A percentile compares a stretch with the other conserved stretches of the same genome.
These are phyloP conservation scores for Philypnodon macrostomus DNA, from an alignment of 2,797 vertebrate species.

Conservation along the genomic window DNA sequence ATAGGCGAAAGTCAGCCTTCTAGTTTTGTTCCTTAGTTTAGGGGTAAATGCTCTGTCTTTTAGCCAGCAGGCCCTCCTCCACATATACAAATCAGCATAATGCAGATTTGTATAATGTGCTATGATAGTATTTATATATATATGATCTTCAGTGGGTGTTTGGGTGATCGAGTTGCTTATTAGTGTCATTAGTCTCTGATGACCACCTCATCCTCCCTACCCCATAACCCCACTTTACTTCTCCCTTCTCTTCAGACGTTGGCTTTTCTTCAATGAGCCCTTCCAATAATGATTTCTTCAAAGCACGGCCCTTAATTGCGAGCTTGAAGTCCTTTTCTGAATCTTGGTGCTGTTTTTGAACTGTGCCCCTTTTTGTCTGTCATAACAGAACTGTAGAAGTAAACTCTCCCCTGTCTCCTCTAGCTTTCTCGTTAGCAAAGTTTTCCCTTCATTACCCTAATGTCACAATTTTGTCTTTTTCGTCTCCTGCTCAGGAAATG, in stretches of 20 bases:
- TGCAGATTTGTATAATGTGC: slow-evolving; percentile 46
- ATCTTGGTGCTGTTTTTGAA: slow-evolving; percentile 63
- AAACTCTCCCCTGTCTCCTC: slow-evolving; percentile 31
- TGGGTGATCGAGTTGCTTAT: slow-evolving; percentile 47
- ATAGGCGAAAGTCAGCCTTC: too few species aligned
- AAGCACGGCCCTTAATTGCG: slow-evolving; percentile 68
- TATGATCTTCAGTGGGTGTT: slow-evolving; percentile 18
- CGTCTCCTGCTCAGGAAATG: slow-evolving; percentile 51
- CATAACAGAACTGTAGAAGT: slow-evolving; percentile 37
- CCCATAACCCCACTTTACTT: too few species aligned
- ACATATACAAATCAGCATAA: too few species aligned
- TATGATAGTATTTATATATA: slow-evolving; percentile 60
- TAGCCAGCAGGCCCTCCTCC: too few species aligned
- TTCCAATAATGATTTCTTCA: slow-evolving; percentile 53
- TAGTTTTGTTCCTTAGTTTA: too few species aligned
- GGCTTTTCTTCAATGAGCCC: slow-evolving; percentile 41
- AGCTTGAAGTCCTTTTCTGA: slow-evolving; percentile 64
- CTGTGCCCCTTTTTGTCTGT: slow-evolving; percentile 61
- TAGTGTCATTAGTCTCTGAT: slow-evolving; percentile 48
- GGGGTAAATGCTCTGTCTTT: too few species aligned
- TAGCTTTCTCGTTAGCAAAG: slow-evolving; percentile 58
- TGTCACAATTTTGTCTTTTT: slow-evolving; percentile 62
- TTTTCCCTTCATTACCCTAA: slow-evolving; percentile 71
- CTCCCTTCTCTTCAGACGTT: slow-evolving; percentile 25
- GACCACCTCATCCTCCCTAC: slow-evolving; percentile 15